A percentile compares a stretch with the other conserved stretches of the same genome.
Conservation (phyloP, 2,888 invertebrate genomes). For the Atrina japonica region DNA sequence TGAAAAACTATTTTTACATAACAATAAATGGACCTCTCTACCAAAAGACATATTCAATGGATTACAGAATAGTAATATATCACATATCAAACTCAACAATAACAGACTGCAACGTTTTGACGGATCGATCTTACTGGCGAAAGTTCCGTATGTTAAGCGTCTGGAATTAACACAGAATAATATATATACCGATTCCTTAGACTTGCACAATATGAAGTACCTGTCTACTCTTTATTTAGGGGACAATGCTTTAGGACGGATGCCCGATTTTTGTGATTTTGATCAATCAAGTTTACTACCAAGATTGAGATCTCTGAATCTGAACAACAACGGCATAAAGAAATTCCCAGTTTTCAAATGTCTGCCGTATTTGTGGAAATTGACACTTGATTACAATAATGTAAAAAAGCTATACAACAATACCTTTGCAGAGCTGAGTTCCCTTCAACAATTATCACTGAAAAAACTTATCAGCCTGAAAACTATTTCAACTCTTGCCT, state of each 20-base stretch:
- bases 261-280: constrained; percentile 21
- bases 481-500: neutral
- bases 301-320: neutral
- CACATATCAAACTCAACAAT: neutral
- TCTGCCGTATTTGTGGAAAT: constrained; percentile 2
- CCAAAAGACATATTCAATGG: constrained; percentile 5
- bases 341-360: constrained; percentile 1
- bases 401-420: constrained; percentile 2
- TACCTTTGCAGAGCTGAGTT: constrained; percentile 1
- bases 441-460: neutral
- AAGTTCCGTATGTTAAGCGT: neutral
- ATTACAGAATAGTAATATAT: neutral
- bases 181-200: constrained; percentile 3
- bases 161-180: constrained; percentile 9
- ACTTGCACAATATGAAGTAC: constrained; percentile 1
- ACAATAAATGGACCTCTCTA: constrained; percentile 24
- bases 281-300: constrained; percentile 1
- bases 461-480: neutral
- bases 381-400: constrained; percentile 10
- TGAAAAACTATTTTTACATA: neutral
- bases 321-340: constrained; percentile 10
- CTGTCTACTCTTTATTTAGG: constrained; percentile 1
- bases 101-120: constrained; percentile 12
- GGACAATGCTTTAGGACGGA: neutral
- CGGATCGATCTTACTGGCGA: neutral